These are phyloP conservation scores for Hydrozoanthus tunicans DNA, from an alignment of 64 coral and sea anemone species.

Conservation along the genomic window DNA sequence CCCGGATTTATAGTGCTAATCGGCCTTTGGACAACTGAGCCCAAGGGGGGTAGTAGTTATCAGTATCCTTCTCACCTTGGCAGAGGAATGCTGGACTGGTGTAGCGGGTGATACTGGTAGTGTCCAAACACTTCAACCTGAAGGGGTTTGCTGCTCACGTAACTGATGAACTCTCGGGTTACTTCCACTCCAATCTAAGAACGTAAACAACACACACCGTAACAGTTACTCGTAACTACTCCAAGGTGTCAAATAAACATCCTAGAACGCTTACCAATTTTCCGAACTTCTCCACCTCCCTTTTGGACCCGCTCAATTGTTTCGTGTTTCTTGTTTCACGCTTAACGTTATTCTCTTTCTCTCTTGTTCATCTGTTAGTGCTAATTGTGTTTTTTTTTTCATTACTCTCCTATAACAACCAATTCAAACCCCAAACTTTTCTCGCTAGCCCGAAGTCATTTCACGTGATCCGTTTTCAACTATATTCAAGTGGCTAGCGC, in stretches of 20 bases:
- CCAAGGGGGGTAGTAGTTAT: not conserved
- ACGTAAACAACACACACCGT: not conserved
- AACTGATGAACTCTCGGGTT: slow-evolving; percentile 78
- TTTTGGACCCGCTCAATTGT: no score
- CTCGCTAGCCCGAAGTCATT: no score
- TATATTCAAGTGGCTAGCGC: no score
- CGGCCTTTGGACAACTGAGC: no score
- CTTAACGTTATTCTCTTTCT: no score
- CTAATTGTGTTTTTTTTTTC: no score
- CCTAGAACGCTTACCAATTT: no score
- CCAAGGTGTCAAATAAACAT: no score
- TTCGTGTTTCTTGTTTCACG: no score
- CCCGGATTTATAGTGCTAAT: not conserved
- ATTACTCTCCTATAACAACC: no score
- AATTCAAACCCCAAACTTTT: not conserved
- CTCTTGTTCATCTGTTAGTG: no score
- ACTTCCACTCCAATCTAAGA: slow-evolving; percentile 84
- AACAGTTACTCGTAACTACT: not conserved
- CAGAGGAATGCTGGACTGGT: slow-evolving; percentile 68
- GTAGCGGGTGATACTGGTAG: slow-evolving; percentile 83
- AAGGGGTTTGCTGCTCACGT: slow-evolving; percentile 80
- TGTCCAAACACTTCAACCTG: slow-evolving; percentile 98
- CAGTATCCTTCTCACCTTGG: slow-evolving; percentile 55
- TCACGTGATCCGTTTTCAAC: no score
- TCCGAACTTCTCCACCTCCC: not conserved